Evolutionary conservation across 64 coral and sea anemone species (phyloP).

Genomic region (Montipora efflorescens): DNA sequence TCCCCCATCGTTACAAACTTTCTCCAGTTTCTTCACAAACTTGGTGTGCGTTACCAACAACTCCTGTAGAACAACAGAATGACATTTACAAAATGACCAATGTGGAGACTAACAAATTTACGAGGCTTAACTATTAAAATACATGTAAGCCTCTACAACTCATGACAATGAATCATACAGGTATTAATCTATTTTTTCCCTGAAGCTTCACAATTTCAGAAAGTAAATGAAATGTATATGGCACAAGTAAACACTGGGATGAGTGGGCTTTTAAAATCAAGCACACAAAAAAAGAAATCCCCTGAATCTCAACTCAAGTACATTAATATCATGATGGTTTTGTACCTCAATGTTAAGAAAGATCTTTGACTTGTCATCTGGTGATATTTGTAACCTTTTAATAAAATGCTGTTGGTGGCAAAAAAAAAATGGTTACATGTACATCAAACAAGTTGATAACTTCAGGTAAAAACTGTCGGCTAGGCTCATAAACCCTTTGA

Average conservation of each 20-base stretch:
- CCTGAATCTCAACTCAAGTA: no score
- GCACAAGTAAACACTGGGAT: no score
- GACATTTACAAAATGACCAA: neutral
- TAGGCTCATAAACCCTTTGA: no score
- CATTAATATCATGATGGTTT: neutral
- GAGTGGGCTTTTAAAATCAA: no score
- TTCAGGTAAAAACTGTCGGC: neutral
- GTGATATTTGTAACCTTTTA: conserved; percentile 62
- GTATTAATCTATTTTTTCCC: no score
- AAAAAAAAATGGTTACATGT: neutral
- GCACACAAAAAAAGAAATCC: no score
- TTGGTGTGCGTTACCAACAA: conserved; percentile 76
- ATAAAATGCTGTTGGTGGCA: conserved; percentile 76
- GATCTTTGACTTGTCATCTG: conserved; percentile 77
- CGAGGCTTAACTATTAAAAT: neutral
- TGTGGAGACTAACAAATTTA: neutral
- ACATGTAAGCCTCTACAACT: no score
- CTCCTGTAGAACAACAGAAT: conserved; percentile 58
- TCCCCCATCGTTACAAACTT: conserved; percentile 49
- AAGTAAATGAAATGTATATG: no score
- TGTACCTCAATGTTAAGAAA: conserved; percentile 98
- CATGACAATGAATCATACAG: no score
- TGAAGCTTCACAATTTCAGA: no score
- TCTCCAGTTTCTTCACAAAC: conserved; percentile 79
- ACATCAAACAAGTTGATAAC: neutral